These are phyloP conservation scores for Rhysida immarginata DNA, from an alignment of 1,140 invertebrate species.

Conservation along the genomic window DNA sequence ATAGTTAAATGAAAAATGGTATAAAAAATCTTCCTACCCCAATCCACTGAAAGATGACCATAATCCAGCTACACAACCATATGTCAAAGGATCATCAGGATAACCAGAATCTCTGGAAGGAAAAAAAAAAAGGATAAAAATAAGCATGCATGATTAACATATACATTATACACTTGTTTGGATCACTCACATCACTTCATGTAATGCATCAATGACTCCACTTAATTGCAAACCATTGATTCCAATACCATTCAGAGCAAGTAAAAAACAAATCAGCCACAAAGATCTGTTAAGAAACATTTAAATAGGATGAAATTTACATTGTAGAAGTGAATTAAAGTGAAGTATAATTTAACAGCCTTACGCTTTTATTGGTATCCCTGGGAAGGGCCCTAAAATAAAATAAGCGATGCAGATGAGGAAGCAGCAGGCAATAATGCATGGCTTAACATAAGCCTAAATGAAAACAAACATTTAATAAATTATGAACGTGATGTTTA, in stretches of 20 bases:
- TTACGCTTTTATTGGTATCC: slow-evolving; percentile 13
- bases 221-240: slow-evolving; percentile 23
- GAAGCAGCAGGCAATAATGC: slow-evolving; percentile 18
- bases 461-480: background rate
- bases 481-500: background rate
- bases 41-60: slow-evolving; percentile 16
- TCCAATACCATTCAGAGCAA: slow-evolving; percentile 19
- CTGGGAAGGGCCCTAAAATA: slow-evolving; percentile 22
- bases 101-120: slow-evolving; percentile 13
- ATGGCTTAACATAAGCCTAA: slow-evolving; percentile 15
- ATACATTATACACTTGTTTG: background rate
- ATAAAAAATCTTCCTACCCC: background rate
- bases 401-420: slow-evolving; percentile 21
- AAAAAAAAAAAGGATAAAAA: slow-evolving; percentile 5
- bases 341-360: no score
- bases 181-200: slow-evolving; percentile 21
- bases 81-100: slow-evolving; percentile 19
- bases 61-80: slow-evolving; percentile 20
- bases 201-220: slow-evolving; percentile 24
- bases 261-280: slow-evolving; percentile 15
- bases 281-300: slow-evolving; percentile 15
- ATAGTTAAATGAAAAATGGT: background rate
- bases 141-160: background rate
- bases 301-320: background rate
- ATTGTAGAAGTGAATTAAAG: background rate